Conservation (phyloP, 1,140 invertebrate genomes). For the Eumaeus atala region DNA sequence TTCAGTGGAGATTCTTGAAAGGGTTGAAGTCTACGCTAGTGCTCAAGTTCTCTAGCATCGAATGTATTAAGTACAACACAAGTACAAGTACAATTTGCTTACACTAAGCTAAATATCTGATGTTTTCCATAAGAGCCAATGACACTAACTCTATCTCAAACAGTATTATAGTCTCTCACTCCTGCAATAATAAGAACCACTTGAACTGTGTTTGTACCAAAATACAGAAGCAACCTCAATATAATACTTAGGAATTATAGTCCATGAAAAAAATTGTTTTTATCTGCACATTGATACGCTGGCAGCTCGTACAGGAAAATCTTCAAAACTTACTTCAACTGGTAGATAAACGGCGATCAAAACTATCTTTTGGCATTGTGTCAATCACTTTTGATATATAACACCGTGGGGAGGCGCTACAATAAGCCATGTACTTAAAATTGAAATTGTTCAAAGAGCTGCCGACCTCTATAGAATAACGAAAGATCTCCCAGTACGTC, state of each 20-base stretch:
- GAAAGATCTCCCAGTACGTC: too few species aligned
- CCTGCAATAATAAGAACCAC: not conserved
- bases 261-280: not conserved
- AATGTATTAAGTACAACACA: too few species aligned
- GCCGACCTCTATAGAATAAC: too few species aligned
- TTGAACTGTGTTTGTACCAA: not conserved
- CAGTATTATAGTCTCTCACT: not conserved
- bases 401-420: not conserved
- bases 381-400: not conserved
- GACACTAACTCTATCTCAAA: not conserved
- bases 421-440: too few species aligned
- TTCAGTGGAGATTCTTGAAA: slow-evolving; percentile 15
- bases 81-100: too few species aligned
- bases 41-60: not conserved
- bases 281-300: slow-evolving; percentile 3
- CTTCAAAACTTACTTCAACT: not conserved
- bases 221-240: not conserved
- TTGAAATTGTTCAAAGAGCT: too few species aligned
- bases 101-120: too few species aligned
- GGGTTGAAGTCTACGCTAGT: not conserved
- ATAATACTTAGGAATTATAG: slow-evolving; percentile 11
- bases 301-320: slow-evolving; percentile 5
- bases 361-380: not conserved
- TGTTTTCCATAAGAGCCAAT: not conserved
- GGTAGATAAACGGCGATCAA: slow-evolving; percentile 1